These are phyloP conservation scores for Saimiri boliviensis DNA, from an alignment of 2,113 vertebrate species.

Conservation along the genomic window DNA sequence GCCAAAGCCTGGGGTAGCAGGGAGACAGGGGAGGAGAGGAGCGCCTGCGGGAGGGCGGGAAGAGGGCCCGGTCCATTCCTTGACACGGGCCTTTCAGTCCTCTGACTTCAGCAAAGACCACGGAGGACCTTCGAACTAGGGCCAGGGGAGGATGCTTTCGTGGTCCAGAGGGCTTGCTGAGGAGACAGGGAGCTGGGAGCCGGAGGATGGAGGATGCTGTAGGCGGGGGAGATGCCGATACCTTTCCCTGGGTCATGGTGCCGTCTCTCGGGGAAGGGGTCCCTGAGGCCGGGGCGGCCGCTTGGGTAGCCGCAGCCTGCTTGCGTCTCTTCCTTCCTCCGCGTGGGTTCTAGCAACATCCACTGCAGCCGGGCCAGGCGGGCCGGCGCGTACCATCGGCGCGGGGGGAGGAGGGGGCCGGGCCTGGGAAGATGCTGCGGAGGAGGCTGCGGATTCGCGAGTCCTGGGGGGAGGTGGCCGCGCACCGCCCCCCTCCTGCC, in stretches of 20 bases:
- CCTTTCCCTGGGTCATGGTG: slow-evolving; percentile 96
- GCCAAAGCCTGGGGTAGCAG: neutral
- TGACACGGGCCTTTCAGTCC: neutral
- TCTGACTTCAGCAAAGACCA: slow-evolving; percentile 45
- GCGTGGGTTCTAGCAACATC: slow-evolving; percentile 83
- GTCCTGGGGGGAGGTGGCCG: neutral
- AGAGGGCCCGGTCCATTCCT: neutral
- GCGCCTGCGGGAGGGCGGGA: neutral
- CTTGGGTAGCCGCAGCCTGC: slow-evolving; percentile 69
- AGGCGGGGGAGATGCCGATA: slow-evolving; percentile 79
- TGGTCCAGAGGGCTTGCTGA: slow-evolving; percentile 40
- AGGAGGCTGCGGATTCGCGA: neutral
- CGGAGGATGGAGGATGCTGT: slow-evolving; percentile 43
- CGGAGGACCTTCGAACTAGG: neutral
- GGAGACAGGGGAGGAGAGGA: neutral
- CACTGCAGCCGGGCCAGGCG: slow-evolving; percentile 66
- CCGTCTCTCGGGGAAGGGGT: slow-evolving; percentile 62
- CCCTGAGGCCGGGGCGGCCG: slow-evolving; percentile 58
- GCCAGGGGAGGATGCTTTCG: slow-evolving; percentile 6
- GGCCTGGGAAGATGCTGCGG: slow-evolving; percentile 36
- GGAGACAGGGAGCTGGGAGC: slow-evolving; percentile 4
- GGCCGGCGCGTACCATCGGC: slow-evolving; percentile 81
- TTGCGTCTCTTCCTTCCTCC: slow-evolving; percentile 74
- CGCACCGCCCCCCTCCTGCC: neutral
- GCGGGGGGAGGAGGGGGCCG: neutral